Percentiles rank a stretch among this genome's conserved stretches.
Evolutionary conservation across 2,888 invertebrate genomes (phyloP).

Genomic region (Panopea generosa): DNA sequence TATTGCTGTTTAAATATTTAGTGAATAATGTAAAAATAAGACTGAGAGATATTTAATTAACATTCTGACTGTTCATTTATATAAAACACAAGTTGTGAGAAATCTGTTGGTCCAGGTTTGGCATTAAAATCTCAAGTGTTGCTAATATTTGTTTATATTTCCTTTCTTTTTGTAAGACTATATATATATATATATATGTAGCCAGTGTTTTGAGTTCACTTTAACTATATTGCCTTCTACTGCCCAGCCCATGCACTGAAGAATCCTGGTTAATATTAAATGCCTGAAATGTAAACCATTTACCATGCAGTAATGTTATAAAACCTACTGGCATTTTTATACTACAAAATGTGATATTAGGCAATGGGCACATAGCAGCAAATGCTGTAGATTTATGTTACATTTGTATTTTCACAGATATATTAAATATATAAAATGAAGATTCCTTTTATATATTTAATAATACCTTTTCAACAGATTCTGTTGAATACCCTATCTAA

Average conservation of each 20-base stretch:
- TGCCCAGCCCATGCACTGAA: constrained; percentile 3
- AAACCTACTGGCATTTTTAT: constrained; percentile 2
- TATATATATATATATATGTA: constrained; percentile 3
- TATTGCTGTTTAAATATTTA: constrained; percentile 1
- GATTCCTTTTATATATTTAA: constrained; percentile 2
- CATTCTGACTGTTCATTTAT: constrained; percentile 2
- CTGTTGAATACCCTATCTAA: no score
- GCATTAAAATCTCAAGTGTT: constrained; percentile 3
- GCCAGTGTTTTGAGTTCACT: constrained; percentile 3
- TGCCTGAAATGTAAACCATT: constrained; percentile 3
- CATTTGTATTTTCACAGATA: constrained; percentile 1
- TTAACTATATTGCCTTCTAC: constrained; percentile 1
- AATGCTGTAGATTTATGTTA: constrained; percentile 3
- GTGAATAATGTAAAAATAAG: constrained; percentile 1
- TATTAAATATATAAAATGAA: constrained; percentile 3
- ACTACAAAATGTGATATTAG: constrained; percentile 1
- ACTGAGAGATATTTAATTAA: constrained; percentile 3
- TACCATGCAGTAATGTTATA: constrained; percentile 3
- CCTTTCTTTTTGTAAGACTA: constrained; percentile 1
- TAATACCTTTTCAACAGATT: constrained; percentile 1
- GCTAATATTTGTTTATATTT: constrained; percentile 1
- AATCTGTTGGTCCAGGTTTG: constrained; percentile 3
- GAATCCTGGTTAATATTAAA: constrained; percentile 1
- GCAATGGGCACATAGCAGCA: constrained; percentile 1
- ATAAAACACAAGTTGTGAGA: constrained; percentile 3